A percentile compares a stretch with the other conserved stretches of the same genome.
Evolutionary conservation across 1,140 invertebrate genomes (phyloP).

Genomic region (Archivesica marissinica): DNA sequence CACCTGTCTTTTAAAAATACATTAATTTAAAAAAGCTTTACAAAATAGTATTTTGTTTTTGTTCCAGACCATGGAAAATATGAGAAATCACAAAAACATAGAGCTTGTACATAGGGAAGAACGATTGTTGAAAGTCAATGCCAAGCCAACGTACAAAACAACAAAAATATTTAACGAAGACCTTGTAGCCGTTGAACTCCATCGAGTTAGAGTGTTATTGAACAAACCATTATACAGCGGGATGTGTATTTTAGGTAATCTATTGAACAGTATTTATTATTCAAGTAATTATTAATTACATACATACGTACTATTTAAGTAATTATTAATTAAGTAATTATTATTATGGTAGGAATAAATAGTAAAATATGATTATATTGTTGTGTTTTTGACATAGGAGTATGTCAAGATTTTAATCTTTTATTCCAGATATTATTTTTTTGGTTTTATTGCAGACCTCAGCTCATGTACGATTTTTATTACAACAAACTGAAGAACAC

Average conservation of each 20-base stretch:
- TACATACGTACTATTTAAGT: no score
- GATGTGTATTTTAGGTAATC: constrained; percentile 60
- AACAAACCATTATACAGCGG: constrained; percentile 72
- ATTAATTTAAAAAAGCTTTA: neutral
- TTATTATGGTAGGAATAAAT: no score
- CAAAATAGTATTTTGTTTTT: neutral
- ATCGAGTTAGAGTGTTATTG: constrained; percentile 46
- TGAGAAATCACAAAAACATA: neutral
- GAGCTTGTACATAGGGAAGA: constrained; percentile 77
- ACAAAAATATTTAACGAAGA: constrained; percentile 76
- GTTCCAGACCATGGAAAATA: no score
- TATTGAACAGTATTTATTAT: no score
- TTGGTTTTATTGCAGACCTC: neutral
- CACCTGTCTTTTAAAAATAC: neutral
- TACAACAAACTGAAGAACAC: constrained; percentile 71
- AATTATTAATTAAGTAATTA: no score
- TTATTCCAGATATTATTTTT: neutral
- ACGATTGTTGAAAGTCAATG: no score
- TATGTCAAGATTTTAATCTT: no score
- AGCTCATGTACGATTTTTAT: constrained; percentile 75
- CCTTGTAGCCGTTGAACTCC: constrained; percentile 53
- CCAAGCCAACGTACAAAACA: no score
- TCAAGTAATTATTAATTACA: no score
- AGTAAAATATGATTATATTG: no score
- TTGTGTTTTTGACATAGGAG: no score